A percentile compares a stretch with the other conserved stretches of the same genome.
Conservation (phyloP, 2,113 vertebrate genomes). For the Cercocebus atys region DNA sequence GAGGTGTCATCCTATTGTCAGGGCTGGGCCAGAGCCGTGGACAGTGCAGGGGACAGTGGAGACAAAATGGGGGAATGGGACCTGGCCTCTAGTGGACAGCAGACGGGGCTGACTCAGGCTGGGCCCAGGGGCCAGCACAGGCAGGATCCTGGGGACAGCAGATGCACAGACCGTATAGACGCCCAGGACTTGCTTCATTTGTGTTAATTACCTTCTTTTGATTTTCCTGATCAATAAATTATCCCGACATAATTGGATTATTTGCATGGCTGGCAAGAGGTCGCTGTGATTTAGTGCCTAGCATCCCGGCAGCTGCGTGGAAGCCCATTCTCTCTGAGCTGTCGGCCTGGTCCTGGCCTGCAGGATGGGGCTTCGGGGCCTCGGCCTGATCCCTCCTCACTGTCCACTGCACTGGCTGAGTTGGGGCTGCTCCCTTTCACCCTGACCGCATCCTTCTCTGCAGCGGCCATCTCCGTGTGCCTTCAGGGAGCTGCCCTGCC, state of each 20-base stretch:
- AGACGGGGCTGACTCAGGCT: neutral
- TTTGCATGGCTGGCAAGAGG: constrained; percentile 52
- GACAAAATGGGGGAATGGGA: rapidly evolving
- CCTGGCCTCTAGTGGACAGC: rapidly evolving
- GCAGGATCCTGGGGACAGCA: too few relatives aligned
- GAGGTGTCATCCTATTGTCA: neutral
- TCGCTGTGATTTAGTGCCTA: neutral
- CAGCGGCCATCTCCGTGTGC: neutral
- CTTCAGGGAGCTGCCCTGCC: neutral
- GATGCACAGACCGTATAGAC: rapidly evolving
- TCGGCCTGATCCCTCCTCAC: rapidly evolving
- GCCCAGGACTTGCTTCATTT: rapidly evolving
- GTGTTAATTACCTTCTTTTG: neutral
- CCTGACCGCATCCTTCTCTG: neutral
- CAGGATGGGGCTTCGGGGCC: neutral
- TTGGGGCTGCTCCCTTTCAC: rapidly evolving
- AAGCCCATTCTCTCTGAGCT: neutral
- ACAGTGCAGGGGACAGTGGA: neutral
- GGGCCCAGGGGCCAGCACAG: neutral
- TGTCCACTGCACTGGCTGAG: neutral
- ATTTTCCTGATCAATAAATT: constrained; percentile 63
- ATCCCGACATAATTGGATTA: constrained; percentile 60
- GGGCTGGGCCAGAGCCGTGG: neutral
- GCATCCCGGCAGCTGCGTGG: neutral
- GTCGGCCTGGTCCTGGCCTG: rapidly evolving